phyloP scores from a whole-genome alignment of 2,113 vertebrate species.

The Cochlearius cochlearius region DNA sequence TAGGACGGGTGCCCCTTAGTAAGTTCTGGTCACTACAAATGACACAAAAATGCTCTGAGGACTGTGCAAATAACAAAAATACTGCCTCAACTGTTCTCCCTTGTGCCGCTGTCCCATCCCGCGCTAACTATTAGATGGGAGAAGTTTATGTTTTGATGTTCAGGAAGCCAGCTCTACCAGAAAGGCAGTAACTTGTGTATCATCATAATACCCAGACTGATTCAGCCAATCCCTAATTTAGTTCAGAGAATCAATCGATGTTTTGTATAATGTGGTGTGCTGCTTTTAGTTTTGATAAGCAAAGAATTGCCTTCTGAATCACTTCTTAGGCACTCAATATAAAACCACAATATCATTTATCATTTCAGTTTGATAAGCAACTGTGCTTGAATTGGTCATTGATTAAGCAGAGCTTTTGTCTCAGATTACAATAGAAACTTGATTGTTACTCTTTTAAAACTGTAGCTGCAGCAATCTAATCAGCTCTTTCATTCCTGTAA shows the following conservation, averaged over 20 bases:
- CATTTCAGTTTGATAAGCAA: background rate
- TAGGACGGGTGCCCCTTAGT: background rate
- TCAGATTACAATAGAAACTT: background rate
- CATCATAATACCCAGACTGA: background rate
- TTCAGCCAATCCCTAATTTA: constrained; percentile 10
- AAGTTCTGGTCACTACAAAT: background rate
- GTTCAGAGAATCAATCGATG: constrained; percentile 3
- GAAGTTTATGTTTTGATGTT: background rate
- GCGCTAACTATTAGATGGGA: background rate
- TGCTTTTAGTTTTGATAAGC: constrained; percentile 15
- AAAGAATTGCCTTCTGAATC: background rate
- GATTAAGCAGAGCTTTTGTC: background rate
- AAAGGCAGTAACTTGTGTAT: background rate
- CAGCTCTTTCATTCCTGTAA: background rate
- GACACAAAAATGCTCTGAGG: background rate
- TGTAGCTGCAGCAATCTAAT: background rate
- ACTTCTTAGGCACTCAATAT: background rate
- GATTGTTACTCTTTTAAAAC: background rate
- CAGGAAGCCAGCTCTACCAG: background rate
- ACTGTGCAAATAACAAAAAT: background rate
- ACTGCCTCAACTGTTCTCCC: background rate
- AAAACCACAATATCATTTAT: background rate
- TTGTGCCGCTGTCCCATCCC: background rate
- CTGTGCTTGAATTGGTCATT: background rate
- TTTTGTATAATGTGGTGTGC: background rate